Percentiles rank a stretch among this genome's conserved stretches.
phyloP scores from a whole-genome alignment of 2,888 invertebrate species.

The Geophilus truncorum region DNA sequence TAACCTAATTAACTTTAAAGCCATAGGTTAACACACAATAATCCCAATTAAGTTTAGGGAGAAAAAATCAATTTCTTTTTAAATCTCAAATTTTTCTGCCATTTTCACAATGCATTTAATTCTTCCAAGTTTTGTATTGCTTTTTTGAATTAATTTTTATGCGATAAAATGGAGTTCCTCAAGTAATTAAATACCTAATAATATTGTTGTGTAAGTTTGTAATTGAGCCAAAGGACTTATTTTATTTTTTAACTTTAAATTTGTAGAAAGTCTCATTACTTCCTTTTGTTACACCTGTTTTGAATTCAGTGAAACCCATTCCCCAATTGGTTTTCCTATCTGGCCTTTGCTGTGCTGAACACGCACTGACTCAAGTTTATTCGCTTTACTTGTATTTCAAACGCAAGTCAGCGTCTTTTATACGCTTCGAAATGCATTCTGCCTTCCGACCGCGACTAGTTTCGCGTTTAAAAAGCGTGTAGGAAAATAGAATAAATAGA shows the following conservation, averaged over 20 bases:
- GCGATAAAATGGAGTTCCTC: too few relatives aligned
- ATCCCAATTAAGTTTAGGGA: not conserved
- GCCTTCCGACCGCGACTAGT: not conserved
- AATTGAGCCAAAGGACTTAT: too few relatives aligned
- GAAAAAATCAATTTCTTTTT: too few relatives aligned
- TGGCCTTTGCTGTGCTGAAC: slow-evolving; percentile 16
- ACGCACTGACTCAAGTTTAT: slow-evolving; percentile 12
- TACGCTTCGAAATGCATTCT: not conserved
- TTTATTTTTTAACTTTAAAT: too few relatives aligned
- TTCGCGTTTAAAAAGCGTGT: not conserved
- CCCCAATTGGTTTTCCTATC: not conserved
- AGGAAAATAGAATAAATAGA: not conserved
- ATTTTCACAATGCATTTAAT: too few relatives aligned
- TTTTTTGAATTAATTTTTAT: too few relatives aligned
- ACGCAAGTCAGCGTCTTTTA: slow-evolving; percentile 21
- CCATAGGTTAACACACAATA: not conserved
- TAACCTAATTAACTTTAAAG: not conserved
- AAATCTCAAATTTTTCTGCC: too few relatives aligned
- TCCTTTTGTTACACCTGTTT: slow-evolving; percentile 10
- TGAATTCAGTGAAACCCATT: slow-evolving; percentile 2
- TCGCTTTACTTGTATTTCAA: slow-evolving; percentile 2
- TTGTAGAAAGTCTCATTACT: too few relatives aligned
- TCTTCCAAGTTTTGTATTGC: too few relatives aligned
- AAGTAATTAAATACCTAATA: too few relatives aligned
- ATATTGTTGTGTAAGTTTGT: too few relatives aligned